Evolutionary conservation across 2,113 vertebrate species (phyloP), one percentile per base, ranked within the genome.

Genomic region (Anoura caudifer): DNA sequence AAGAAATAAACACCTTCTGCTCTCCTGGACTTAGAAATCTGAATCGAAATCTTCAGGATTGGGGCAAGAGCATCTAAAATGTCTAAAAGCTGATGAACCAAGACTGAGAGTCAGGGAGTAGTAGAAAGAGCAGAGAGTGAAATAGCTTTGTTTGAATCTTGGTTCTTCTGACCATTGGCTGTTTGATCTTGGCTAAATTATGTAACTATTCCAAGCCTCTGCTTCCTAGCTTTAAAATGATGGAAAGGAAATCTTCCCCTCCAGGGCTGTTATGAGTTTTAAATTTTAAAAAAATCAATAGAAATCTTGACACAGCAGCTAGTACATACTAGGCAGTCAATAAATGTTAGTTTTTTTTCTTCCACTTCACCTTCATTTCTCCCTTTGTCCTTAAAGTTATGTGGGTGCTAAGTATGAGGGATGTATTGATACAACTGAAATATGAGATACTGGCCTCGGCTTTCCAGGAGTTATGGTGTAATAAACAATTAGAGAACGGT

Each of bases 101-200:
- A 85, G 82, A 50, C 4, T 75, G 50, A 87, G 61, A 89, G 63
- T 22, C 31, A 11, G 36, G 12, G 43, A 24, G 7, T 59, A 69
- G 56, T 4, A 65, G 72, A 80, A 79, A 86, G 38, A 85, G 65
- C 63, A 28, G 3, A 22, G 54, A 85, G 63, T 54, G 63, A 15
- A 45, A 50, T 16, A 36, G 52, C 77, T 7, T 3, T 24, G 24
- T 52, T 80, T 76, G 86, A 79, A 47, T 84, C 96, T 87, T 67
- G 45, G 10, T 41, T 72, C 61, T 33, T 91, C 73, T 69, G 28
- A 67, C 56, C 47, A 16, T 43, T 79, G 91, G 61, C 69, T 93
- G 43, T 75, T 94, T 82, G 84, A 80, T 93, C 86, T 87, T 63
- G 73, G 86, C 7, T 96, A 93, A 94, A 63, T 97, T 97, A 98